Evolutionary conservation across 2,797 vertebrate genomes (phyloP), one percentile per base, ranked within the genome.

Genomic region (Microctenopoma steveboyesi): DNA sequence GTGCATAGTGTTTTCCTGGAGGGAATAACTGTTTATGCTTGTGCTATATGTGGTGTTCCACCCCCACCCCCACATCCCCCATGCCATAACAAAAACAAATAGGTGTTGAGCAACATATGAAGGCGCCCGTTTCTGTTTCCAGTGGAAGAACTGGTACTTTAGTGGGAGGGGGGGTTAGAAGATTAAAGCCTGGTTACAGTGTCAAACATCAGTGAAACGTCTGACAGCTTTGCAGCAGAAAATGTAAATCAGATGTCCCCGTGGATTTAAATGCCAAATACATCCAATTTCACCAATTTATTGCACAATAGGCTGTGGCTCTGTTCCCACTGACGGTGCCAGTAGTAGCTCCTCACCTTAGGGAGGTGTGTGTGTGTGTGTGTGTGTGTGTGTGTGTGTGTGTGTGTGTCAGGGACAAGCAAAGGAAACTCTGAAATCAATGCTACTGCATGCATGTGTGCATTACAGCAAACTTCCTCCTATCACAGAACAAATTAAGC

Each of bases 11-110:
- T 74, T 69, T 67, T 78, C 75, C 83, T 80, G 53, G 47, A 79
- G 83, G 81, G 82, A 88, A 86, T 75, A 81, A 73, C 69, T 70
- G 73, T 85, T 83, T 87, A 80, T 81, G 54, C 56, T 61, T 14
- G 43, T 59, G 70, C 82, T 78, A 77, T 84, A 85, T 88, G 72
- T 78, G 64, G n/a, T 70, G 49, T 60, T 52, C 64, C 69, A 22
- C 22, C 22, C 67, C 28, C 28, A 2, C 2, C 28, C 28, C 28
- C 28, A 18, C 47, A 50, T 58, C 10, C 15, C 16, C 18, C 22
- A 46, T 27, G 37, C 56, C 35, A 57, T 46, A 77, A 68, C 60
- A 78, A 72, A 82, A 83, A 58, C 45, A 60, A 70, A 81, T 74
- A 56, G 72, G 78, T 74, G 76, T 69, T 63, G 65, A 79, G 57